These are phyloP conservation scores for Misgurnus anguillicaudatus DNA, from an alignment of 2,113 vertebrate species.

Conservation along the genomic window DNA sequence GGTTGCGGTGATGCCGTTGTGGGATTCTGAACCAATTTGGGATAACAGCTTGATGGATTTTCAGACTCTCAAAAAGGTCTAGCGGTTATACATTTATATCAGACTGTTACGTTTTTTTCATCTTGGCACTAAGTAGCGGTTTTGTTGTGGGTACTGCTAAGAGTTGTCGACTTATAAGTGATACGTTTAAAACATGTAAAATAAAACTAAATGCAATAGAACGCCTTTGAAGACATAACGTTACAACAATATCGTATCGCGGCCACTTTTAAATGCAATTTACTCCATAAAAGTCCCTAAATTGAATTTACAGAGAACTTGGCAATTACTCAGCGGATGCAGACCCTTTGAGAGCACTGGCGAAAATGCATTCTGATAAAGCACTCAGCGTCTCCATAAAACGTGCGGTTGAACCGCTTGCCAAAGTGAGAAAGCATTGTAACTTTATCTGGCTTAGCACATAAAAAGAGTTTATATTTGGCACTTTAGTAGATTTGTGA, in stretches of 20 bases:
- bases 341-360: slow-evolving; percentile 24
- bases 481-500: slow-evolving; percentile 29
- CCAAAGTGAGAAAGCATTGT: slow-evolving; percentile 18
- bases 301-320: slow-evolving; percentile 46
- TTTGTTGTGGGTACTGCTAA: slow-evolving; percentile 6
- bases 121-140: slow-evolving; percentile 8
- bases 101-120: not conserved
- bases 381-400: slow-evolving; percentile 43
- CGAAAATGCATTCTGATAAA: slow-evolving; percentile 40
- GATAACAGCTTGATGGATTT: slow-evolving; percentile 52
- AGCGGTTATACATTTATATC: slow-evolving; percentile 22
- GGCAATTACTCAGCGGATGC: slow-evolving; percentile 28
- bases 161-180: slow-evolving; percentile 20
- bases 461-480: slow-evolving; percentile 30
- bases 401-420: slow-evolving; percentile 1
- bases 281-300: slow-evolving; percentile 41
- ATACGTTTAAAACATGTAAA: slow-evolving; percentile 35
- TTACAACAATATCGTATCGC: not conserved
- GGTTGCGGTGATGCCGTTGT: slow-evolving; percentile 33
- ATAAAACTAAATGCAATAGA: slow-evolving; percentile 29
- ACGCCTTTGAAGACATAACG: slow-evolving; percentile 29
- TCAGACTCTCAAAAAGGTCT: slow-evolving; percentile 39
- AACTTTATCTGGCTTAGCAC: slow-evolving; percentile 18
- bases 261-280: slow-evolving; percentile 31
- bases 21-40: slow-evolving; percentile 51